These are phyloP conservation scores for Argynnis bischoffii DNA, from an alignment of 2,888 invertebrate species.

Conservation along the genomic window DNA sequence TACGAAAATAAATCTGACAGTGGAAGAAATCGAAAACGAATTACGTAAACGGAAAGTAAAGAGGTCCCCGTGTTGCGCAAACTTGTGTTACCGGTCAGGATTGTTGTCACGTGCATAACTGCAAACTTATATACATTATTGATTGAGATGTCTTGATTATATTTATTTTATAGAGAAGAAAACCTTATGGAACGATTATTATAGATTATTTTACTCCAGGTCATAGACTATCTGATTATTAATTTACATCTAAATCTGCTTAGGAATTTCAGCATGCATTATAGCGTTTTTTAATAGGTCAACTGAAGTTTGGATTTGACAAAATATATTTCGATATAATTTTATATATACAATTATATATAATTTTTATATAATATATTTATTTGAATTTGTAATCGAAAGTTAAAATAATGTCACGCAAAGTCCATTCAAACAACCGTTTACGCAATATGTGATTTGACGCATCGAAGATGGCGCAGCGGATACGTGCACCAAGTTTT, in stretches of 20 bases:
- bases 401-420: conserved; percentile 49
- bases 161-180: not conserved
- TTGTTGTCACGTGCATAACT: conserved; percentile 23
- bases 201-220: too few species aligned
- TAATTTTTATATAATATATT: not conserved
- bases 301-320: too few species aligned
- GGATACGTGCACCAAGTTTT: conserved; percentile 50
- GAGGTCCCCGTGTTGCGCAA: conserved; percentile 66
- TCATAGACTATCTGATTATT: too few species aligned
- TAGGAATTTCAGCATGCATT: too few species aligned
- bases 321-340: too few species aligned
- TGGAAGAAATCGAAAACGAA: conserved; percentile 72
- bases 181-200: too few species aligned
- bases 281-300: too few species aligned
- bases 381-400: conserved; percentile 22
- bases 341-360: too few species aligned
- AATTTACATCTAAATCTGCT: too few species aligned
- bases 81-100: conserved; percentile 34
- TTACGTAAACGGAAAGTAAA: conserved; percentile 70
- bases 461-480: conserved; percentile 54
- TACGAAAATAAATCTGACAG: conserved; percentile 67
- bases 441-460: conserved; percentile 59
- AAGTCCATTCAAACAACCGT: conserved; percentile 49
- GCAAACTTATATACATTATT: conserved; percentile 11
- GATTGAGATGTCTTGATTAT: not conserved